Evolutionary conservation across 2,797 vertebrate species (phyloP), one percentile per base, ranked within the genome.

Genomic region (Euthynnus affinis): DNA sequence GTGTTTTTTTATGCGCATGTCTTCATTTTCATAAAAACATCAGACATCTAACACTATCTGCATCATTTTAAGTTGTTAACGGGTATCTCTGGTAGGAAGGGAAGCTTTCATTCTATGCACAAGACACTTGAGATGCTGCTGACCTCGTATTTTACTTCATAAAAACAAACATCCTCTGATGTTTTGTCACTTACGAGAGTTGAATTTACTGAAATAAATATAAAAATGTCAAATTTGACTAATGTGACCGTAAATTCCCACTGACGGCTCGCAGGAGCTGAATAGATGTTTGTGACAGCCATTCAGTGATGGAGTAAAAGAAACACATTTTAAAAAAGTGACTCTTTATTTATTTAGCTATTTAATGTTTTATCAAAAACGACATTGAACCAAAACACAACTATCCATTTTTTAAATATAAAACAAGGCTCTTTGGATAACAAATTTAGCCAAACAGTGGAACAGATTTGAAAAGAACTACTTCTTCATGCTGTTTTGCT

Each of bases 201-300:
- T 6, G 42, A 14, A 78, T 64, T 68, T 12, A 66, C n/a, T 32
- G 17, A 34, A 74, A 75, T 52, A 27, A 76, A 66, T 23, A 49
- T 12, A 3, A 69, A 58, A 60, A 66, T 20, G 7, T 63, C 4
- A 22, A 51, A 3, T 51, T 15, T 15, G 5, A 10, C 52, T 40
- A 61, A 62, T 65, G 40, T 73, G 25, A 64, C 17, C 0, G 34
- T 15, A 23, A 76, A 56, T 22, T 57, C n/a, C 51, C 22, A 3
- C 5, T 0, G 0, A 22, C 3, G 0, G 22, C 23, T 69, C 55
- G 12, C 17, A 23, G 8, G 8, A 72, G 14, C 55, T 58, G 1
- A 72, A 62, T 17, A 9, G 4, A 37, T 60, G 48, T 74, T 32
- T 65, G 22, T 62, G 56, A 52, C 49, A 63, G 25, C 2, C 4